Conservation (phyloP, 1,140 invertebrate genomes). For the Drosophila nigromelanica region DNA sequence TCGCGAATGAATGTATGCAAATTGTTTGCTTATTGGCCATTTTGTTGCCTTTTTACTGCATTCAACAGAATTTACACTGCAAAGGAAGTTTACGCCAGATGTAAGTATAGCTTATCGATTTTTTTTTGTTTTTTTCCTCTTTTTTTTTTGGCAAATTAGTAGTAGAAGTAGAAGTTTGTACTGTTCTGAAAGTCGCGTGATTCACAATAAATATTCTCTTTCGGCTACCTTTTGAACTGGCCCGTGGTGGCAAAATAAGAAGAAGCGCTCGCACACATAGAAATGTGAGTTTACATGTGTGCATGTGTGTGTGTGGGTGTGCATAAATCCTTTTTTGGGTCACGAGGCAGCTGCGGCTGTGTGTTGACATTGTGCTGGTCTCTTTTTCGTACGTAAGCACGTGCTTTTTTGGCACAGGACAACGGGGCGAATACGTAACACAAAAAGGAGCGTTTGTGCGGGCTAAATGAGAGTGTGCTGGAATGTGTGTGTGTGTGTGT, state of each 20-base stretch:
- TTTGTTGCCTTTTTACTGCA: constrained; percentile 27
- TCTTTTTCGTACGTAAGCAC: constrained; percentile 68
- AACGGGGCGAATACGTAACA: constrained; percentile 64
- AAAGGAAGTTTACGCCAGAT: constrained; percentile 49
- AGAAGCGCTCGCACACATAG: constrained; percentile 5
- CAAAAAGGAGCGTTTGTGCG: constrained; percentile 22
- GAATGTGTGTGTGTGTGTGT: constrained; percentile 3
- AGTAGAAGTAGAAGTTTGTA: constrained; percentile 12
- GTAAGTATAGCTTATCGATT: constrained; percentile 75
- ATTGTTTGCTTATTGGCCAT: constrained; percentile 18
- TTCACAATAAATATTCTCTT: constrained; percentile 70
- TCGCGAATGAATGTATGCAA: constrained; percentile 14
- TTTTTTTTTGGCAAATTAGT: no score
- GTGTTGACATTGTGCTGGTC: constrained; percentile 80
- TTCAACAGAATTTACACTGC: constrained; percentile 22
- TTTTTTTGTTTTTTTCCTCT: constrained; percentile 10
- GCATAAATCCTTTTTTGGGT: constrained; percentile 62
- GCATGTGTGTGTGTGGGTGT: constrained; percentile 4
- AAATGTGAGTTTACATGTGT: constrained; percentile 4
- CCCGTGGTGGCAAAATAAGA: constrained; percentile 5
- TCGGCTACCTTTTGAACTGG: constrained; percentile 17
- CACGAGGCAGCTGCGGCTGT: constrained; percentile 67
- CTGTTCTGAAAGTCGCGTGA: constrained; percentile 70
- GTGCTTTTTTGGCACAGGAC: constrained; percentile 70
- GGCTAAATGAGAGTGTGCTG: neutral